Evolutionary conservation across 1,140 invertebrate species (phyloP).

Genomic region (Heliconius hewitsoni): DNA sequence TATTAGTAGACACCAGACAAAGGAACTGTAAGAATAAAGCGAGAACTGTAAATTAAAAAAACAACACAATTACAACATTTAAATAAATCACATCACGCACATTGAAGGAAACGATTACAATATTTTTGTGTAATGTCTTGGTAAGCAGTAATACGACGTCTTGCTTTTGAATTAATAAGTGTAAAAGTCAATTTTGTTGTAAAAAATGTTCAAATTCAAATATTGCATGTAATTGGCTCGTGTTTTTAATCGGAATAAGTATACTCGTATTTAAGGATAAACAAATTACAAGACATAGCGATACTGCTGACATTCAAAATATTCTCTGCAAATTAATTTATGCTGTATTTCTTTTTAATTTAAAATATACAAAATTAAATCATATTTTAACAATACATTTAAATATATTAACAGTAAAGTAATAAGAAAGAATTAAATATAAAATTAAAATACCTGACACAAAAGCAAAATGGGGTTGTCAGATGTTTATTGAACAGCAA

Average conservation of each 20-base stretch:
- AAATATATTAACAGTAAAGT: not conserved
- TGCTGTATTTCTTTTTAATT: not conserved
- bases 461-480: not conserved
- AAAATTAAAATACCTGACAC: not conserved
- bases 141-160: not conserved
- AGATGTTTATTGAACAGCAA: not conserved
- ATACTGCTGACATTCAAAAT: not conserved
- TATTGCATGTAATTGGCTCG: too few species aligned
- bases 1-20: conserved; percentile 48
- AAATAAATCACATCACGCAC: conserved; percentile 25
- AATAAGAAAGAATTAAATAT: not conserved
- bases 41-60: conserved; percentile 28
- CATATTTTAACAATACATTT: not conserved
- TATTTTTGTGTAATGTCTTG: not conserved
- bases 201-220: too few species aligned
- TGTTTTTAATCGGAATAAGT: too few species aligned
- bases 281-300: too few species aligned
- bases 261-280: too few species aligned
- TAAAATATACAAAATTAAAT: not conserved
- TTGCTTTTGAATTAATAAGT: not conserved
- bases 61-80: conserved; percentile 26
- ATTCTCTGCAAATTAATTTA: not conserved
- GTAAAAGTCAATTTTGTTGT: not conserved
- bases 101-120: not conserved
- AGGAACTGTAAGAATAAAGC: conserved; percentile 36